Evolutionary conservation across 2,797 vertebrate species (phyloP), one percentile per base, ranked within the genome.

Genomic region (Enteromius unitaeniatus): DNA sequence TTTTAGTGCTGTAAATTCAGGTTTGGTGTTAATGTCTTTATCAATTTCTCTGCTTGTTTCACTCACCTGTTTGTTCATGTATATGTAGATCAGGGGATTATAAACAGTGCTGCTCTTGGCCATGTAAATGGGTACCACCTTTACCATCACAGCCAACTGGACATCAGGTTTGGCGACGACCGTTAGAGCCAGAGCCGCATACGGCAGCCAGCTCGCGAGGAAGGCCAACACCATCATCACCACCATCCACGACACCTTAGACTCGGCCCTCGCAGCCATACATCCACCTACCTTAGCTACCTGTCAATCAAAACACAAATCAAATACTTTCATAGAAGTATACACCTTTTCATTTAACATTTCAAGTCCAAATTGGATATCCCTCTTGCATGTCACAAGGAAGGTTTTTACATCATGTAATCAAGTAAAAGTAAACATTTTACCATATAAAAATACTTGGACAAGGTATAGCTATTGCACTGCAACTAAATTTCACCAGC

Each of bases 81-180:
- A 95, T 85, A 96, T 95, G 85, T 92, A 94, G 84, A 95, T 94
- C 79, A 95, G 73, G 51, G 93, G 93, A 70, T 93, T 95, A 89
- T 92, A 95, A 34, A 91, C 87, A 1, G 93, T 95, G 90, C 91
- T 95, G 90, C 91, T 93, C 91, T 95, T 94, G 85, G 93, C 92
- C 89, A 94, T 84, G 78, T 96, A 93, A 78, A 94, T 94, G 0
- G 94, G 93, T 26, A 93, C 83, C 8, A 93, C 93, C 28, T 90
- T 84, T 34, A 92, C 88, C 82, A 93, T 75, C 3, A 92, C 92
- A 69, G 91, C 68, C 62, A 93, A 89, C 49, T 92, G 67, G 53
- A 92, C 85, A 45, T 92, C 86, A 3, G 94, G 91, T 75, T 91
- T 87, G 74, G 68, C 89, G 60, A 91, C 88, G 82, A 92, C 88